Conservation (phyloP, 2,113 vertebrate species). For the Takifugu bimaculatus region DNA sequence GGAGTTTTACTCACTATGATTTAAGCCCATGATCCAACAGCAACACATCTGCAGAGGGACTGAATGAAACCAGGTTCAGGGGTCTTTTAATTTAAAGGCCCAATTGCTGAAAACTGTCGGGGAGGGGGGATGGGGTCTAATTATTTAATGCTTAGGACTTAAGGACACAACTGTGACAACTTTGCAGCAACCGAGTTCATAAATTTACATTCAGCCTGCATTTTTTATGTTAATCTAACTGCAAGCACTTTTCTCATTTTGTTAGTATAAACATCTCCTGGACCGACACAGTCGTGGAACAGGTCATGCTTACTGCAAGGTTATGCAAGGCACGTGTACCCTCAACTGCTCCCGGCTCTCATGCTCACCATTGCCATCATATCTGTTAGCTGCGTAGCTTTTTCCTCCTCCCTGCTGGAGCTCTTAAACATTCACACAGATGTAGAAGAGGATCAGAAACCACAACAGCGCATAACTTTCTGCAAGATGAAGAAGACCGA, state of each 20-base stretch:
- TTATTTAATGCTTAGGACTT: constrained; percentile 14
- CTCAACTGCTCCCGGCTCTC: not conserved
- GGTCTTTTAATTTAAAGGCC: constrained; percentile 9
- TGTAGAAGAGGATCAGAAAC: constrained; percentile 10
- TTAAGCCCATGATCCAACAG: not conserved
- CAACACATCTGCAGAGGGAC: no score
- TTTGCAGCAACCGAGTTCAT: constrained; percentile 4
- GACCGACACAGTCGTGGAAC: constrained; percentile 3
- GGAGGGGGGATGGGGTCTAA: not conserved
- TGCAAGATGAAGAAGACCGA: constrained; percentile 4
- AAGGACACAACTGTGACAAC: constrained; percentile 4
- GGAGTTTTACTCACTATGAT: constrained; percentile 87
- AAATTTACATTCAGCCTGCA: not conserved
- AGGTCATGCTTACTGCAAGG: constrained; percentile 5
- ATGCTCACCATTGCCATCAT: not conserved
- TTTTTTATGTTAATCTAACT: constrained; percentile 7
- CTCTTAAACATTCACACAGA: constrained; percentile 20
- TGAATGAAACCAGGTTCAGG: not conserved
- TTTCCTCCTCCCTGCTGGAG: not conserved
- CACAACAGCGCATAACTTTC: constrained; percentile 12
- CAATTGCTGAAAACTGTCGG: constrained; percentile 19
- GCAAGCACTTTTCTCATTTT: constrained; percentile 9
- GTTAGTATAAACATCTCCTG: not conserved
- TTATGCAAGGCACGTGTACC: constrained; percentile 6
- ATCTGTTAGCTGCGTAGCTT: not conserved